Percentiles rank a stretch among this genome's conserved stretches.
These are phyloP conservation scores for Gallinago stenura DNA, from an alignment of 2,797 vertebrate species.

Conservation along the genomic window DNA sequence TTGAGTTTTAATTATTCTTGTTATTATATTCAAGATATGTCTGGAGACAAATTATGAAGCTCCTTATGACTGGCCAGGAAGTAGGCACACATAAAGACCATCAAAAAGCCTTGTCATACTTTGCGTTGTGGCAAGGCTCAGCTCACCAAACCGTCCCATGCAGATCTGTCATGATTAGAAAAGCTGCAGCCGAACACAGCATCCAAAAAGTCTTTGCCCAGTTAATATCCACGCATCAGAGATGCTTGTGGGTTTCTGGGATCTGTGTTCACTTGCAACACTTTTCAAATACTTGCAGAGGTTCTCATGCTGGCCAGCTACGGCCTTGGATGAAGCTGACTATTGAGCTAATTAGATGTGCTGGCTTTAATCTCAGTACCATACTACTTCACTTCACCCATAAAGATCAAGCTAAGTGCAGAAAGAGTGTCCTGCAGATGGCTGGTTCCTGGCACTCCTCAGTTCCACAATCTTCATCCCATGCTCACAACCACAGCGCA, in stretches of 20 bases:
- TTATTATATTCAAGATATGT: constrained; percentile 39
- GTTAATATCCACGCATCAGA: neutral
- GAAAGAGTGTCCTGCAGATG: neutral
- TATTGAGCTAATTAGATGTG: neutral
- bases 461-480: neutral
- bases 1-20: constrained; percentile 60
- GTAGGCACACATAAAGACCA: neutral
- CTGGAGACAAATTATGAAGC: constrained; percentile 49
- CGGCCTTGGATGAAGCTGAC: neutral
- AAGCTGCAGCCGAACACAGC: neutral
- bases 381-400: neutral
- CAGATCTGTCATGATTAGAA: neutral
- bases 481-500: neutral
- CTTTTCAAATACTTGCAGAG: neutral
- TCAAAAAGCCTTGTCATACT: neutral
- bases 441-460: neutral
- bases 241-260: neutral
- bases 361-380: neutral
- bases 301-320: neutral
- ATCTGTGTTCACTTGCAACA: neutral
- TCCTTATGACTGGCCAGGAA: constrained; percentile 7
- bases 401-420: neutral
- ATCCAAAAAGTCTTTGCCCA: neutral
- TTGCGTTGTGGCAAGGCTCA: neutral
- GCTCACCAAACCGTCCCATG: neutral